Conservation (phyloP, 2,888 invertebrate species). For the Autographa gamma region DNA sequence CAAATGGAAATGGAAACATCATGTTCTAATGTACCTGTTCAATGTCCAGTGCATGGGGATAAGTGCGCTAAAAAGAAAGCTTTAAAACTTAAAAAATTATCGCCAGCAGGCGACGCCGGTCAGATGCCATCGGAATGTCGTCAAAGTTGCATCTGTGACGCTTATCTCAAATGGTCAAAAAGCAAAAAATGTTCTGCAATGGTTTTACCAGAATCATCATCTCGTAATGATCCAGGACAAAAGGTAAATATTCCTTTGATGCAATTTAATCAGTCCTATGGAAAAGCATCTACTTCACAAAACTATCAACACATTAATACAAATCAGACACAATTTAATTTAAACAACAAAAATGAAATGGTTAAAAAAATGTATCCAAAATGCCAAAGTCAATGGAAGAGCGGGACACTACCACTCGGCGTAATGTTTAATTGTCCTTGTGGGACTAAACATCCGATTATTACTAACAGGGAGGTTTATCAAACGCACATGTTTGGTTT, state of each 20-base stretch:
- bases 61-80: neutral
- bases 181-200: conserved; percentile 12
- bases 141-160: neutral
- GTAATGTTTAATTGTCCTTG: conserved; percentile 7
- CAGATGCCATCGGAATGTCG: neutral
- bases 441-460: conserved; percentile 14
- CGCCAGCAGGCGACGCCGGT: conserved; percentile 17
- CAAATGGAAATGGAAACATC: neutral
- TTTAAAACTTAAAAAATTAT: neutral
- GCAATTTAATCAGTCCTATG: conserved; percentile 12
- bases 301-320: conserved; percentile 6
- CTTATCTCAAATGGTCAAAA: neutral
- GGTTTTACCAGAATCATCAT: neutral
- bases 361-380: conserved; percentile 4
- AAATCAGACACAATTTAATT: neutral
- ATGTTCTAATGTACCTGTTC: neutral
- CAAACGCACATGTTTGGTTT: conserved; percentile 18
- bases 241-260: conserved; percentile 41
- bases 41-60: neutral
- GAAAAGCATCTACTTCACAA: neutral
- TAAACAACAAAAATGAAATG: neutral
- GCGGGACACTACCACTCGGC: conserved; percentile 14
- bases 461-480: conserved; percentile 14
- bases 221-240: neutral
- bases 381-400: conserved; percentile 11